A percentile compares a stretch with the other conserved stretches of the same genome.
phyloP scores from a whole-genome alignment of 2,888 invertebrate species.

The Nesidiocoris tenuis region DNA sequence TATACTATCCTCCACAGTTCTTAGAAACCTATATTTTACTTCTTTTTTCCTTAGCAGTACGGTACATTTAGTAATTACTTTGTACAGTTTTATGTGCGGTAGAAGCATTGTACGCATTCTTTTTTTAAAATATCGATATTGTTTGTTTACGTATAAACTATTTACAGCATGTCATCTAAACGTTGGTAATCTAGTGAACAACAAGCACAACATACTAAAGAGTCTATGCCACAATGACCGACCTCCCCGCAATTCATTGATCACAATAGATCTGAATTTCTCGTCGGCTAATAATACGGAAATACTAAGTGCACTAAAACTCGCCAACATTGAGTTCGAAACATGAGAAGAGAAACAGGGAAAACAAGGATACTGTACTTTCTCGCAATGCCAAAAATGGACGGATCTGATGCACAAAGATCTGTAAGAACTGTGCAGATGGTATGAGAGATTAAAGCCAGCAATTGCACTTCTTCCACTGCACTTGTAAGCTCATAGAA shows the following conservation, averaged over 20 bases:
- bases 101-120: conserved; percentile 33
- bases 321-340: neutral
- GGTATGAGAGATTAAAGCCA: conserved; percentile 47
- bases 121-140: conserved; percentile 24
- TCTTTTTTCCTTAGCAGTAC: conserved; percentile 16
- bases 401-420: conserved; percentile 40
- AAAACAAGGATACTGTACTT: conserved; percentile 2
- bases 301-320: conserved; percentile 15
- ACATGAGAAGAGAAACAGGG: conserved; percentile 1
- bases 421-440: conserved; percentile 48
- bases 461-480: conserved; percentile 46
- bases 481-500: conserved; percentile 49
- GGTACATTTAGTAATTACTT: conserved; percentile 32
- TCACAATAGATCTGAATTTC: conserved; percentile 26
- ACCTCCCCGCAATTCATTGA: conserved; percentile 23
- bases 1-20: conserved; percentile 48
- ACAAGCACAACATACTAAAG: conserved; percentile 15
- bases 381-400: conserved; percentile 36
- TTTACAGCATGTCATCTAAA: conserved; percentile 36
- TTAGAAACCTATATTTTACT: conserved; percentile 37
- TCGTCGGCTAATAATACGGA: conserved; percentile 16
- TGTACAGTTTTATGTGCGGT: conserved; percentile 42
- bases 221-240: conserved; percentile 26
- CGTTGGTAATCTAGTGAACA: conserved; percentile 31
- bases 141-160: conserved; percentile 37